phyloP scores from a whole-genome alignment of 1,140 invertebrate species.

The Trigoniulus corallinus region DNA sequence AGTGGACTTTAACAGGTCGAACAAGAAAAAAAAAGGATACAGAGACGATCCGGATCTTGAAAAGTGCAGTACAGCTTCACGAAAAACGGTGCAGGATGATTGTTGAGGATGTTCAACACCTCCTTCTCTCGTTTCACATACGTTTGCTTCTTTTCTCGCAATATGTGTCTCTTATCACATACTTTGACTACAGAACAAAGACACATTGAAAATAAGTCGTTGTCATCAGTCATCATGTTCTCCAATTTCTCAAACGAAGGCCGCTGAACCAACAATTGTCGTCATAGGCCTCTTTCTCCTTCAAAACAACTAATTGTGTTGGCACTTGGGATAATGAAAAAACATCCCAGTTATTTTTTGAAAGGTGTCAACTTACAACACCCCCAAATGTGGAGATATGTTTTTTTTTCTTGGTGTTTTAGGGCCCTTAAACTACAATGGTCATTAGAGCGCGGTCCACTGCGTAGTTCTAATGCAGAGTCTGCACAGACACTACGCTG shows the following conservation, averaged over 20 bases:
- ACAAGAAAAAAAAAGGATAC: conserved; percentile 30
- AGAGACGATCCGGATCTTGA: conserved; percentile 81
- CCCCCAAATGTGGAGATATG: too few relatives aligned
- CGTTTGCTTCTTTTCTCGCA: conserved; percentile 79
- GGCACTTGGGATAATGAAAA: too few relatives aligned
- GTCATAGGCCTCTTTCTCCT: neutral
- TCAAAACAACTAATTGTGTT: neutral
- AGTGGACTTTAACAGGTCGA: neutral
- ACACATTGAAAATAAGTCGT: conserved; percentile 11
- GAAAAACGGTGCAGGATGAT: conserved; percentile 51
- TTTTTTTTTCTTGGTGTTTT: too few relatives aligned
- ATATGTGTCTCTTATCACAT: conserved; percentile 80
- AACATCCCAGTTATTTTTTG: too few relatives aligned
- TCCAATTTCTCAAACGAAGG: neutral
- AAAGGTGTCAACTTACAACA: too few relatives aligned
- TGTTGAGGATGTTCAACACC: conserved; percentile 55
- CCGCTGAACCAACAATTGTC: conserved; percentile 1
- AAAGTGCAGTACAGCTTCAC: conserved; percentile 91
- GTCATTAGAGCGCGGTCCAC: too few relatives aligned
- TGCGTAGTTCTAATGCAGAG: too few relatives aligned
- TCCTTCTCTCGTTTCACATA: conserved; percentile 88
- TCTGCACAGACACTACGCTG: too few relatives aligned
- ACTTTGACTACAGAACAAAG: conserved; percentile 73
- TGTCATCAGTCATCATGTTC: too few relatives aligned
- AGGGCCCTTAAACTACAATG: too few relatives aligned